Evolutionary conservation across 2,113 vertebrate genomes (phyloP), one percentile per base, ranked within the genome.

Genomic region (Machaerirhynchus nigripectus): DNA sequence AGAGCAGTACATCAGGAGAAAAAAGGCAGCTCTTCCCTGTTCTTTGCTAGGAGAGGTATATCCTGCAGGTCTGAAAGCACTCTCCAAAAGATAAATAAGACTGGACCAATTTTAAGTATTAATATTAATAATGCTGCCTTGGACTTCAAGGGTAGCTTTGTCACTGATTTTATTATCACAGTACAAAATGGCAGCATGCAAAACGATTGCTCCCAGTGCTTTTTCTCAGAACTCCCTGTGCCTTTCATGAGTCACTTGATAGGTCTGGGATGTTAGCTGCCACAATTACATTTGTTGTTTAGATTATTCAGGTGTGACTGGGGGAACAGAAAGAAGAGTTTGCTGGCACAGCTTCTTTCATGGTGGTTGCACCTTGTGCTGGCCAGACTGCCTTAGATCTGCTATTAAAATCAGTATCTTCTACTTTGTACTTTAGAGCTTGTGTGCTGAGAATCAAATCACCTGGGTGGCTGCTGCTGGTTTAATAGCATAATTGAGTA

Each of bases 401-500:
- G 42, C 60, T 84, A 1, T 56, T 74, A 49, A 74, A 95, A 70
- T 86, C 50, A 37, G 33, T n/a, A 18, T 67, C 35, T 10, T 55
- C 28, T 35, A 7, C 78, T 91, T 86, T 59, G 42, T 57, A 40
- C 39, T 57, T 78, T 18, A 5, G 6, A 46, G 78, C 75, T 91
- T 84, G 60, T 83, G 52, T 73, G 31, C 50, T 28, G 78, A 55
- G 46, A 81, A 74, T 84, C 84, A 61, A 89, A 91, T 63, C 74
- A 90, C 88, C 61, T 95, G 84, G 49, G 70, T n/a, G 46, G 87
- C 49, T 85, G 84, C 63, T 71, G 94, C 73, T 40, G 26, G 27
- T 87, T 87, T 85, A 92, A 87, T 61, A 63, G 67, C 80, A 63
- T 94, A 93, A 95, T 93, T 92, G 84, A 78, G 79, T n/a, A 95